Evolutionary conservation across 2,888 invertebrate species (phyloP).

Genomic region (Linyphia triangularis): DNA sequence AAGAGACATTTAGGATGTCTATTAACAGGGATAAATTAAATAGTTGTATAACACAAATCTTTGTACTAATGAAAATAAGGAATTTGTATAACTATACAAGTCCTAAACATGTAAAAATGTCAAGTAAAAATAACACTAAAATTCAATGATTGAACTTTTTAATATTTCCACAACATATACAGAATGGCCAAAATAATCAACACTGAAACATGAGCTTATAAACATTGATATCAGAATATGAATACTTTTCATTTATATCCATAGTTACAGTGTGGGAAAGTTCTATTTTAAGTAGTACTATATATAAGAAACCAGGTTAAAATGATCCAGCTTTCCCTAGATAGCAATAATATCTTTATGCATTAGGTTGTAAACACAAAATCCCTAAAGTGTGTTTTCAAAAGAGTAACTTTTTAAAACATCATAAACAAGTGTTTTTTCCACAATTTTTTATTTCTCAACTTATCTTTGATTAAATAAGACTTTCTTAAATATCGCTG

Average conservation of each 20-base stretch:
- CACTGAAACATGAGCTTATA: conserved; percentile 44
- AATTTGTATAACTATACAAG: too few relatives aligned
- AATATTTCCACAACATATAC: conserved; percentile 69
- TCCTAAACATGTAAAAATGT: too few relatives aligned
- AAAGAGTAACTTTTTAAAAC: conserved; percentile 2
- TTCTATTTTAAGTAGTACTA: conserved; percentile 50
- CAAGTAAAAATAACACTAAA: too few relatives aligned
- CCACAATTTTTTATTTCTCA: conserved; percentile 7
- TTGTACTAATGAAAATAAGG: too few relatives aligned
- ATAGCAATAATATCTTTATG: too few relatives aligned
- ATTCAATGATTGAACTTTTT: conserved; percentile 55
- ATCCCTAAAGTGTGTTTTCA: not conserved
- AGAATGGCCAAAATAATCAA: conserved; percentile 50
- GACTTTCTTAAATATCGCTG: not conserved
- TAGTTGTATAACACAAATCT: too few relatives aligned
- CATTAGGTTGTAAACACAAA: conserved; percentile 15
- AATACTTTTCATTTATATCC: conserved; percentile 13
- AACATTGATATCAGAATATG: conserved; percentile 55
- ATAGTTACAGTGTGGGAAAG: conserved; percentile 27
- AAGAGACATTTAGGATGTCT: too few relatives aligned
- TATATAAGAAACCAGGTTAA: conserved; percentile 45
- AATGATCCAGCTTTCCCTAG: conserved; percentile 62
- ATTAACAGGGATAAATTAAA: too few relatives aligned
- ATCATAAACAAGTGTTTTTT: not conserved
- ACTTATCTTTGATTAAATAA: conserved; percentile 17